Evolutionary conservation across 2,797 vertebrate genomes (phyloP).

Genomic region (Peromyscus melanophrys): DNA sequence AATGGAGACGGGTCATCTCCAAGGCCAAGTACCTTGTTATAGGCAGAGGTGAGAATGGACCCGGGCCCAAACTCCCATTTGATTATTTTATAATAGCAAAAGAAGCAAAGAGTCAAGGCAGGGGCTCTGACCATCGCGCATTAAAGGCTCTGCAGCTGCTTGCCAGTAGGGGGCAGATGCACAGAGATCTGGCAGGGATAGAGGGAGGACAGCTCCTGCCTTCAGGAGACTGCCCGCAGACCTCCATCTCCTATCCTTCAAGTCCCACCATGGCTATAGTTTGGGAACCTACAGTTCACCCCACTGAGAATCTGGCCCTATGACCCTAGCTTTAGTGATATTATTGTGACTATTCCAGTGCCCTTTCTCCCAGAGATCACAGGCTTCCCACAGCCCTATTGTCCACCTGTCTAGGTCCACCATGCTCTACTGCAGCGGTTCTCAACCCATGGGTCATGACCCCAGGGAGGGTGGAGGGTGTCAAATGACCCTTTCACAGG

Average conservation of each 20-base stretch:
- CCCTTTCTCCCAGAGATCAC: background rate
- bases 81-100: background rate
- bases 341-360: background rate
- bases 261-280: background rate
- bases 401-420: fast-evolving
- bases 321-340: background rate
- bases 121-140: fast-evolving
- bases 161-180: fast-evolving
- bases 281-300: background rate
- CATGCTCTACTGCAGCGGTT: background rate
- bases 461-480: background rate
- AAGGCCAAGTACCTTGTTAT: background rate
- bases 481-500: background rate
- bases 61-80: background rate
- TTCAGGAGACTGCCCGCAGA: background rate
- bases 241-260: background rate
- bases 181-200: background rate
- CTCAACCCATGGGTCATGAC: background rate
- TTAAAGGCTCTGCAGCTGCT: background rate
- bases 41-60: background rate
- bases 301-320: background rate
- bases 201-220: background rate
- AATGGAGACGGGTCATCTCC: background rate
- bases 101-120: background rate
- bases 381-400: background rate